Conservation (phyloP, 2,113 vertebrate species). For the Ginglymostoma cirratum region DNA sequence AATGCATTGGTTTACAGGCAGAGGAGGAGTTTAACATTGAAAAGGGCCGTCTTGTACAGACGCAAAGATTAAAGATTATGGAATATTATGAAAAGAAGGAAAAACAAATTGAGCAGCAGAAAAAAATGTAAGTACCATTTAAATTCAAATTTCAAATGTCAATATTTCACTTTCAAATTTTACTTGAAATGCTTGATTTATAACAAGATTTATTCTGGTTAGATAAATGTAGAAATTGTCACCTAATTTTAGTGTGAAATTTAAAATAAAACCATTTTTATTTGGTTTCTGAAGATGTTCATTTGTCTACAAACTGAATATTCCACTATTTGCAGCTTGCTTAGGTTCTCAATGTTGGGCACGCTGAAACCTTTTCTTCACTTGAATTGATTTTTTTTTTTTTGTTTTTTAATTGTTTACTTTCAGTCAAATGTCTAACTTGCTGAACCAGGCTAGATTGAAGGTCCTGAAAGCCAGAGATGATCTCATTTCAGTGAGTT, state of each 20-base stretch:
- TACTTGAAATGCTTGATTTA: not conserved
- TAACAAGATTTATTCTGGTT: not conserved
- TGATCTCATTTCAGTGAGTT: slow-evolving; percentile 87
- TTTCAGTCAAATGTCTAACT: slow-evolving; percentile 91
- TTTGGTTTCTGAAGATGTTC: not conserved
- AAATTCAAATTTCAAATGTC: not conserved
- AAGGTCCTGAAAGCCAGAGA: slow-evolving; percentile 94
- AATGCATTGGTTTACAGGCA: slow-evolving; percentile 61
- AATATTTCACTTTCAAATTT: not conserved
- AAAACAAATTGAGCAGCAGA: slow-evolving; percentile 97
- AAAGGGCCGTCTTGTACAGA: slow-evolving; percentile 94
- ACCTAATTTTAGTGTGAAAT: not conserved
- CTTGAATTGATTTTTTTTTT: not conserved
- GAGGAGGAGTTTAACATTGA: slow-evolving; percentile 99
- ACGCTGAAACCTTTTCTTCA: not conserved
- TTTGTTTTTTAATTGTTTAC: slow-evolving; percentile 23
- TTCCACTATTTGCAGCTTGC: not conserved
- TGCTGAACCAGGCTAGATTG: slow-evolving; percentile 96
- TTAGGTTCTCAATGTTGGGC: not conserved
- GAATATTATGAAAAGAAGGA: slow-evolving; percentile 99
- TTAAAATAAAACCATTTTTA: not conserved
- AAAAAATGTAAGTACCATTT: slow-evolving; percentile 81
- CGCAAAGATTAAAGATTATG: slow-evolving; percentile 97
- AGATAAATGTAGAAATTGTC: not conserved
- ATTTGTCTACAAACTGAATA: not conserved